Conservation (phyloP, 2,888 invertebrate genomes). For the Capitulum mitella region DNA sequence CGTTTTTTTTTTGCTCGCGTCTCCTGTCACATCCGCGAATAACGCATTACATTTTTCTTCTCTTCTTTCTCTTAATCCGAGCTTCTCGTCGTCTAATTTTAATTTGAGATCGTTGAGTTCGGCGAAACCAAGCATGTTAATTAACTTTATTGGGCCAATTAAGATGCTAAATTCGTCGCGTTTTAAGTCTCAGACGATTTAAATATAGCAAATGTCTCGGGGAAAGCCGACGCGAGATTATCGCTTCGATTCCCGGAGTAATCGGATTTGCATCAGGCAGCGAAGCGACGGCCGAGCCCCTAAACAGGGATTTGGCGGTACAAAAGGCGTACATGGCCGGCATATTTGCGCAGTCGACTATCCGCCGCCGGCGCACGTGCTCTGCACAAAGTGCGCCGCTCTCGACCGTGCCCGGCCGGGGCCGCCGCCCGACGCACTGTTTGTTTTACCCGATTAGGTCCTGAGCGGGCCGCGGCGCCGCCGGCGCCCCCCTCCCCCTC, state of each 20-base stretch:
- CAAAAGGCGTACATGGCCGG: constrained; percentile 2
- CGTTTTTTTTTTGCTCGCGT: too few species aligned
- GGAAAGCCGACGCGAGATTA: not conserved
- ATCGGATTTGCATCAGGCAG: not conserved
- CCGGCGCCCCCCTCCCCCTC: not conserved
- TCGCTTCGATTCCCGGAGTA: not conserved
- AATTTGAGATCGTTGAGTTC: constrained; percentile 9
- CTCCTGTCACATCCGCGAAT: too few species aligned
- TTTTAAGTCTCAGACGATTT: not conserved
- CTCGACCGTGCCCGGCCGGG: not conserved
- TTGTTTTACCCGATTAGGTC: constrained; percentile 12
- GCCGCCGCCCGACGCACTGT: not conserved
- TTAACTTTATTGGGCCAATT: constrained; percentile 24
- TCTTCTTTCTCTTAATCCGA: not conserved
- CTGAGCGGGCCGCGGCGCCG: not conserved
- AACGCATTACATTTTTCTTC: constrained; percentile 10
- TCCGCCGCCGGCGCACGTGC: not conserved
- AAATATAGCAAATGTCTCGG: not conserved
- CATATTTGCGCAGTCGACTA: not conserved
- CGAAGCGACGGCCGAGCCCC: not conserved
- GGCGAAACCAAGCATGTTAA: constrained; percentile 9
- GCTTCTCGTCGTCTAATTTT: not conserved
- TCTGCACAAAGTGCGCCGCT: not conserved
- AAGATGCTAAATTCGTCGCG: constrained; percentile 2
- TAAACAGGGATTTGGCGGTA: not conserved